Percentiles rank a stretch among this genome's conserved stretches.
Conservation (phyloP, 1,140 invertebrate species). For the Calosoma granatense region DNA sequence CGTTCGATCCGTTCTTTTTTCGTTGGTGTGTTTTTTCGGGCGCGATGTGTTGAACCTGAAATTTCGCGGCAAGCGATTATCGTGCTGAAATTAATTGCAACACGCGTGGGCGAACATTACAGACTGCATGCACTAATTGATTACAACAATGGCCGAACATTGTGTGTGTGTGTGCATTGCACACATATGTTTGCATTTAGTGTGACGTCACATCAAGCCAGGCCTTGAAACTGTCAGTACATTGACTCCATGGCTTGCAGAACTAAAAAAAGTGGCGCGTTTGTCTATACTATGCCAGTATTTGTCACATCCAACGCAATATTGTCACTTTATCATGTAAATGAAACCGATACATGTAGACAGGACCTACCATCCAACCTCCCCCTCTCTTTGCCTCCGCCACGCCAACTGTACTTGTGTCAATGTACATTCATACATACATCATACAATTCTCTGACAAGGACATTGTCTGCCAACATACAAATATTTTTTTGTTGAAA, state of each 20-base stretch:
- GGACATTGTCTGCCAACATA: slow-evolving; percentile 3
- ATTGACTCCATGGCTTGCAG: not conserved
- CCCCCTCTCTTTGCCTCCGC: not conserved
- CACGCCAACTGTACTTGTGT: not conserved
- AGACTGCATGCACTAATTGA: slow-evolving; percentile 5
- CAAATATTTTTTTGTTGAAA: not conserved
- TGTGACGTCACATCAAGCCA: not conserved
- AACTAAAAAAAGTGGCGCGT: not conserved
- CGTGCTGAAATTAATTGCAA: no score
- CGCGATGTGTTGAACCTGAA: no score
- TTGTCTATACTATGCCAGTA: not conserved
- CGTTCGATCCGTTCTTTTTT: no score
- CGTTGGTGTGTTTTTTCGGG: no score
- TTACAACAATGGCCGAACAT: not conserved
- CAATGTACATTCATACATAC: no score
- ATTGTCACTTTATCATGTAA: slow-evolving; percentile 8
- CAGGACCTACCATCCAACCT: no score
- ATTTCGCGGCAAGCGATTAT: no score
- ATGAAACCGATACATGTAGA: slow-evolving; percentile 8
- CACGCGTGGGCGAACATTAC: not conserved
- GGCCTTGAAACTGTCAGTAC: not conserved
- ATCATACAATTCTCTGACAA: no score
- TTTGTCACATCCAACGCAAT: slow-evolving; percentile 2
- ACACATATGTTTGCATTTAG: slow-evolving; percentile 6
- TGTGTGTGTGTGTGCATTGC: not conserved